Evolutionary conservation across 2,113 vertebrate species (phyloP), one percentile per base, ranked within the genome.

Genomic region (Serranochromis macrocephalus): DNA sequence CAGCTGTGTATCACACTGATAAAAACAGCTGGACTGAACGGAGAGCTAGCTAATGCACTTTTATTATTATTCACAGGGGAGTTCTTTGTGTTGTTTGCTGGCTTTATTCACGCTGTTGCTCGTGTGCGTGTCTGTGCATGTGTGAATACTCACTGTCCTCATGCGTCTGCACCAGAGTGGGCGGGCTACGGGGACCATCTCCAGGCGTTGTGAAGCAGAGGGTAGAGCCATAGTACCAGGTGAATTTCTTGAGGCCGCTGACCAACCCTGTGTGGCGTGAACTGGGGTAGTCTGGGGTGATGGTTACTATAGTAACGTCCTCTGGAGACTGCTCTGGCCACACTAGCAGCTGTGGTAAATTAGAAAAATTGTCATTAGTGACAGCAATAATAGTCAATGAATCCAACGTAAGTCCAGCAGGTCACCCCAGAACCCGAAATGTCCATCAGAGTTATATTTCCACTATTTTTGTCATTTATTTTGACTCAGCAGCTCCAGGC

Each of bases 181-280:
- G 97, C 0, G 92, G 3, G 88, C 98, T 99, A 0, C 94, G 96
- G 1, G 98, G 98, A 6, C 98, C 98, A 0, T 99, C 97, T 2
- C 98, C 98, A 0, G 98, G 98, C 0, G 98, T 99, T 40, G 98
- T 99, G 92, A 99, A 99, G 75, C 98, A 99, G 71, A 99, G 96
- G 16, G 97, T 97, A 0, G 98, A 97, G 0, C 97, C 96, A 9
- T 97, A 96, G 93, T 99, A 99, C 42, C 96, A 87, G 3, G 97
- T 98, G 90, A 98, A 99, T 84, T 99, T 99, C 94, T 87, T 96
- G 89, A 99, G 95, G 83, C 96, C 97, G 2, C 93, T 96, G 89
- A 99, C 97, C 80, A 96, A 95, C 17, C 98, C 98, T 0, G 97
- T 97, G 87, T 99, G 98, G 7, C 96, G 96, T 16, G 97, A 96